Evolutionary conservation across 1,140 invertebrate genomes (phyloP).

Genomic region (Akabosia matsudoensis): DNA sequence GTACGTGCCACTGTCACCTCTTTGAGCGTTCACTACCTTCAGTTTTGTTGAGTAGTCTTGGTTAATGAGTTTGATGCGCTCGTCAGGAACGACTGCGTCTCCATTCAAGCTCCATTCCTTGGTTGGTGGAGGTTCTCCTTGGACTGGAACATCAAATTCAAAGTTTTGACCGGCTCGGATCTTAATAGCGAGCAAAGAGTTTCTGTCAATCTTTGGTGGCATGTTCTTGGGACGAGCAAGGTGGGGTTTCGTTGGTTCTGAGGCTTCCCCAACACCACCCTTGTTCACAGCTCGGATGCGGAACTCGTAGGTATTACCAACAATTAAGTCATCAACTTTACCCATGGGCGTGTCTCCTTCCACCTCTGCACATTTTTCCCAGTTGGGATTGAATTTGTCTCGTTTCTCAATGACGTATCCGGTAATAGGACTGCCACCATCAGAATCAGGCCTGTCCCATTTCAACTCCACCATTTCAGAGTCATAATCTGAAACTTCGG

Average conservation of each 20-base stretch:
- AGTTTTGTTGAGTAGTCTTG: conserved; percentile 86
- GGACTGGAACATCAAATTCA: conserved; percentile 89
- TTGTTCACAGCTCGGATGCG: conserved; percentile 84
- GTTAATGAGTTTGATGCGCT: conserved; percentile 77
- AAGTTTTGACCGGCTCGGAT: conserved; percentile 87
- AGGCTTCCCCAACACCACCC: conserved; percentile 76
- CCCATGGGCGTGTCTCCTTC: conserved; percentile 77
- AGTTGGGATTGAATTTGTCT: conserved; percentile 79
- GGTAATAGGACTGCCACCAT: conserved; percentile 85
- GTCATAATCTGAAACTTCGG: conserved; percentile 87
- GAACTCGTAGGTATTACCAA: conserved; percentile 92
- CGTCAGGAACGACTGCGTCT: conserved; percentile 70
- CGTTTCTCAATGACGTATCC: conserved; percentile 95
- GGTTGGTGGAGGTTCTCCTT: conserved; percentile 86
- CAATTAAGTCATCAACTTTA: conserved; percentile 80
- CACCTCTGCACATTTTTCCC: conserved; percentile 83
- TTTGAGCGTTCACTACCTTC: conserved; percentile 79
- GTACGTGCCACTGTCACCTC: conserved; percentile 84
- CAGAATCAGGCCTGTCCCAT: conserved; percentile 78
- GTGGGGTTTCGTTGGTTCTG: conserved; percentile 81
- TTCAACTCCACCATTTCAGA: conserved; percentile 90
- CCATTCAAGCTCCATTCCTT: conserved; percentile 90
- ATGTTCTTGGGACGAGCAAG: conserved; percentile 86
- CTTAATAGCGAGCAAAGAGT: conserved; percentile 88
- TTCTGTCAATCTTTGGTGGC: conserved; percentile 88